phyloP scores from a whole-genome alignment of 64 coral and sea anemone species.

The Dendrophyllia cribrosa region DNA sequence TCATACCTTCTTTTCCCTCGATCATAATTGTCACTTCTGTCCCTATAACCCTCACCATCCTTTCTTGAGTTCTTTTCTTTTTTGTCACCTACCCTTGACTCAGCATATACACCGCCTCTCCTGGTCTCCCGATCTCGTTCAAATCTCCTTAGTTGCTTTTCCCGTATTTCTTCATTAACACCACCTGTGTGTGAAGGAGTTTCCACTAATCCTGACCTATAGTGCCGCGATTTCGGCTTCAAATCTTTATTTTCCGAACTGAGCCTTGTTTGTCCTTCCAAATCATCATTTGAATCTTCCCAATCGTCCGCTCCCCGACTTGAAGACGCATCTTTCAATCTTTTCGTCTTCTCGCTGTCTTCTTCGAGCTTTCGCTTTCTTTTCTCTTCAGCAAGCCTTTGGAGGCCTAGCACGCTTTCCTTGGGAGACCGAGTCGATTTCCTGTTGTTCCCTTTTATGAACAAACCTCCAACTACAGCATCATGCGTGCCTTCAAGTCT shows the following conservation, averaged over 20 bases:
- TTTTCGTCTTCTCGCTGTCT: conserved; percentile 58
- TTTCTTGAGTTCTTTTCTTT: conserved; percentile 39
- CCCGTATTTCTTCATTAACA: conserved; percentile 85
- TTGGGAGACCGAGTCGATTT: conserved; percentile 59
- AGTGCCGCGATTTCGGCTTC: conserved; percentile 78
- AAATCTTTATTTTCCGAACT: conserved; percentile 55
- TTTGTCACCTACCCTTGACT: conserved; percentile 50
- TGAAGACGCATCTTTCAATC: conserved; percentile 42
- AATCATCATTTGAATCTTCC: conserved; percentile 26
- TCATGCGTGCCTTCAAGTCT: conserved; percentile 78
- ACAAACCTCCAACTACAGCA: conserved; percentile 72
- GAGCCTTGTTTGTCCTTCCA: conserved; percentile 17
- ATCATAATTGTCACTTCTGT: conserved; percentile 54
- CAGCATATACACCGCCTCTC: conserved; percentile 91
- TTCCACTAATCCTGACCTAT: conserved; percentile 84
- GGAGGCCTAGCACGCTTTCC: conserved; percentile 84
- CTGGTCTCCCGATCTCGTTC: conserved; percentile 88
- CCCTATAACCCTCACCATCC: conserved; percentile 42
- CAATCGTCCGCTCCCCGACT: conserved; percentile 39
- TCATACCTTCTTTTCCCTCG: conserved; percentile 32
- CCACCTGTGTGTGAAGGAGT: conserved; percentile 96
- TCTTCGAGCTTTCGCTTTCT: conserved; percentile 78
- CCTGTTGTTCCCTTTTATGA: conserved; percentile 78
- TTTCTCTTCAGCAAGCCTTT: conserved; percentile 95
- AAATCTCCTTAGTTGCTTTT: conserved; percentile 86